Evolutionary conservation across 2,113 vertebrate genomes (phyloP).

Genomic region (Pristiophorus japonicus): DNA sequence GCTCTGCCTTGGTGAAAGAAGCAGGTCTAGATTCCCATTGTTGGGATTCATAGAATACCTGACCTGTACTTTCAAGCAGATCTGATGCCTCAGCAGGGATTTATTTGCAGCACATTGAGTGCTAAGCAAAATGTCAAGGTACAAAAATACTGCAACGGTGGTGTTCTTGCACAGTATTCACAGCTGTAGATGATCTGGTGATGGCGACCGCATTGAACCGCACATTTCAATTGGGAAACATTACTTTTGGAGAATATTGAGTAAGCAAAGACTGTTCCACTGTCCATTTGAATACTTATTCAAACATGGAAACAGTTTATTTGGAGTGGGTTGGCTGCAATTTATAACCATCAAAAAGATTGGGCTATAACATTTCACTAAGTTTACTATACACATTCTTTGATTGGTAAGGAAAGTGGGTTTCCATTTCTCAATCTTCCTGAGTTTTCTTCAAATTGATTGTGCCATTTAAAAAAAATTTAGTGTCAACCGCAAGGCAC

Average conservation of each 20-base stretch:
- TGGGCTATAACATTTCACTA: background rate
- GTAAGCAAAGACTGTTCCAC: background rate
- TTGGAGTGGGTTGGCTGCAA: background rate
- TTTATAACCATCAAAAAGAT: background rate
- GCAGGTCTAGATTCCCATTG: background rate
- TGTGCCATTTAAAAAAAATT: too few species aligned
- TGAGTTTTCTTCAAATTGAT: background rate
- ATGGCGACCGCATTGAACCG: background rate
- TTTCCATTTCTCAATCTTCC: background rate
- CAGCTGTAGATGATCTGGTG: background rate
- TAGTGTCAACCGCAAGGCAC: background rate
- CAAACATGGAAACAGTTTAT: background rate
- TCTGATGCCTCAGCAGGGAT: background rate
- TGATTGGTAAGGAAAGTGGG: background rate
- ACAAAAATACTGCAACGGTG: background rate
- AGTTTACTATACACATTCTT: background rate
- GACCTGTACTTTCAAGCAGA: background rate
- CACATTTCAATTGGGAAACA: background rate
- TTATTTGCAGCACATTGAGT: conserved; percentile 7
- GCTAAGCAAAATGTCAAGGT: conserved; percentile 22
- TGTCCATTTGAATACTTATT: background rate
- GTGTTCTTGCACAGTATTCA: background rate
- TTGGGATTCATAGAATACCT: conserved; percentile 11
- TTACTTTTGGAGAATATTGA: background rate
- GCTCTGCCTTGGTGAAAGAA: conserved; percentile 17